Evolutionary conservation across 2,113 vertebrate genomes (phyloP), one percentile per base, ranked within the genome.

Genomic region (Seriola dumerili): DNA sequence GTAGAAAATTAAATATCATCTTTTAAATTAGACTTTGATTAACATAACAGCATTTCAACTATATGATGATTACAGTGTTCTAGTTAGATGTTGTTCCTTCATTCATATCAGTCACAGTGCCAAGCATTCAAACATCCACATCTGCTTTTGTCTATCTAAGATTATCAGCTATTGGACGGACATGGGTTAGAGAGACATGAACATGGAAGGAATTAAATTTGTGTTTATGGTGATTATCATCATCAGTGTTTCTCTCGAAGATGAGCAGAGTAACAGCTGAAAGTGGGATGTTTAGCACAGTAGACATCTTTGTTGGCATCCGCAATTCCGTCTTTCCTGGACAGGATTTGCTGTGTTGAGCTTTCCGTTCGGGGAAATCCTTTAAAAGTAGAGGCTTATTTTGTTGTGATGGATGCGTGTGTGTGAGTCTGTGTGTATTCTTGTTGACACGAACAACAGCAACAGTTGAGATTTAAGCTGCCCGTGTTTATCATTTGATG

Each of bases 241-340:
- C 10, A 46, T 34, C 77, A 54, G 42, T 11, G 19, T 44, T 68
- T n/a, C 36, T 19, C 12, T 64, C 25, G 48, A 57, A 29, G 57
- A 72, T 72, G 19, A 77, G 61, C 14, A 29, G 44, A 72, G n/a
- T 34, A 80, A 76, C 76, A 80, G 72, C 76, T 80, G 73, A 66
- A 69, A 17, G 62, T 50, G 55, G 14, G 57, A 50, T 34, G 11
- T 38, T 40, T 19, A 29, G n/a, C 38, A 72, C 52, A 17, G 52
- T 12, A 9, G 11, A 57, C 66, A 25, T 72, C 61, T 48, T 48
- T 67, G 25, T 36, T 58, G 8, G 65, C 71, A 42, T 87, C 76
- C 72, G 66, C 17, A 82, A 65, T 44, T 75, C 65, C 6, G 17
- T 46, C 46, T 84, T 50, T 67, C 23, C 42, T 21, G 17, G 13